Percentiles rank a stretch among this genome's conserved stretches.
These are phyloP conservation scores for Zoanthus solanderi DNA, from an alignment of 92 coral and sea anemone species.

Conservation along the genomic window DNA sequence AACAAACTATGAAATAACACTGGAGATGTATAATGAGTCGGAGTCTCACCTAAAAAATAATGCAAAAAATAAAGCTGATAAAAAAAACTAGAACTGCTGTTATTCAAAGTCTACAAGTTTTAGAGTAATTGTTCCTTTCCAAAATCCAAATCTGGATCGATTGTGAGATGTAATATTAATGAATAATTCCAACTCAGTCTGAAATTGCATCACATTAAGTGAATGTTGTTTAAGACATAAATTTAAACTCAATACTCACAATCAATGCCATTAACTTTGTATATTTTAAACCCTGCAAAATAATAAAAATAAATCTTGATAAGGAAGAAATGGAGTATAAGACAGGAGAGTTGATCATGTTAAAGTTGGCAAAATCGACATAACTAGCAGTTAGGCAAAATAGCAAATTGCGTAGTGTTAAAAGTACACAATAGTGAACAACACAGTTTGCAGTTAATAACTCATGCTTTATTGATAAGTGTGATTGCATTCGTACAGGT, in stretches of 20 bases:
- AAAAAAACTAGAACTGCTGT: background rate
- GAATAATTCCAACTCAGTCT: background rate
- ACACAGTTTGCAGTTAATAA: too few relatives aligned
- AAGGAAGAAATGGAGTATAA: background rate
- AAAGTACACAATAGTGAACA: too few relatives aligned
- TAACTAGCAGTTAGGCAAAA: background rate
- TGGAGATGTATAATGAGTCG: too few relatives aligned
- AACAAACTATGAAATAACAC: background rate
- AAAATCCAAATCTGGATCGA: too few relatives aligned
- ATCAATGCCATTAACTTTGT: slow-evolving; percentile 87
- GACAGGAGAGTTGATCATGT: background rate
- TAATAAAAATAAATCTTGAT: background rate
- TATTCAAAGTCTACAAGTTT: background rate
- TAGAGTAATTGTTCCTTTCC: too few relatives aligned
- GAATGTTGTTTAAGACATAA: background rate
- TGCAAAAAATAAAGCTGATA: background rate
- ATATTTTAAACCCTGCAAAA: slow-evolving; percentile 87
- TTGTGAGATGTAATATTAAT: background rate
- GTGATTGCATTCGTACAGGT: too few relatives aligned
- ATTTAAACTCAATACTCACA: slow-evolving; percentile 66
- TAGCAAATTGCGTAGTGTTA: too few relatives aligned
- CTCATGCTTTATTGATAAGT: too few relatives aligned
- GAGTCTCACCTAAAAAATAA: too few relatives aligned
- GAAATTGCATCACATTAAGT: background rate
- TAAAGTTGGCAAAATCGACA: background rate